Evolutionary conservation across 2,113 vertebrate genomes (phyloP).

Genomic region (Cygnus atratus): DNA sequence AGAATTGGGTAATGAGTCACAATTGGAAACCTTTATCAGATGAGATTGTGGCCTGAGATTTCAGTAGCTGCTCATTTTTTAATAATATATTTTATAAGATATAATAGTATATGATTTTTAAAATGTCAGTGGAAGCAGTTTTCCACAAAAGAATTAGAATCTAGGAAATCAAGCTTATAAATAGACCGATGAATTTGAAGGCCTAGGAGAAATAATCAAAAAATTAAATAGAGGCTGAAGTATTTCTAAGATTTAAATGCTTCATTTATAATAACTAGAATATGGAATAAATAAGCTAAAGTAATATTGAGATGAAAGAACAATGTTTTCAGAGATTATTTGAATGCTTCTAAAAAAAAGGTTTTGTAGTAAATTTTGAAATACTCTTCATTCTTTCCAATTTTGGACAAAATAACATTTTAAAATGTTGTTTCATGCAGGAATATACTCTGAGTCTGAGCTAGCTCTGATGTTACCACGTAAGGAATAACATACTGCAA

Average conservation of each 20-base stretch:
- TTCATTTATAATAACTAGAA: not conserved
- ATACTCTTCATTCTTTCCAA: not conserved
- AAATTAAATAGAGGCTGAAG: not conserved
- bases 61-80: not conserved
- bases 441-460: not conserved
- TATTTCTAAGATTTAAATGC: not conserved
- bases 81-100: not conserved
- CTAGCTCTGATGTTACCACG: not conserved
- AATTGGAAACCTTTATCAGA: not conserved
- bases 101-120: not conserved
- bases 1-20: not conserved
- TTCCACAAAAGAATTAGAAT: not conserved
- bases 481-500: not conserved
- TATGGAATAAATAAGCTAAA: not conserved
- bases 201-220: not conserved
- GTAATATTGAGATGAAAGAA: not conserved
- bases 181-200: not conserved
- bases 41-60: not conserved
- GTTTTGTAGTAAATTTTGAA: not conserved
- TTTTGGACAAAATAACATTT: not conserved
- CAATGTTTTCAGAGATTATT: not conserved
- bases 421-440: not conserved
- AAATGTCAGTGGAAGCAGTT: rapidly evolving
- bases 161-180: not conserved
- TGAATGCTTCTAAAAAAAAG: not conserved